phyloP scores from a whole-genome alignment of 2,888 invertebrate species.

The Trachelus troglodyta region DNA sequence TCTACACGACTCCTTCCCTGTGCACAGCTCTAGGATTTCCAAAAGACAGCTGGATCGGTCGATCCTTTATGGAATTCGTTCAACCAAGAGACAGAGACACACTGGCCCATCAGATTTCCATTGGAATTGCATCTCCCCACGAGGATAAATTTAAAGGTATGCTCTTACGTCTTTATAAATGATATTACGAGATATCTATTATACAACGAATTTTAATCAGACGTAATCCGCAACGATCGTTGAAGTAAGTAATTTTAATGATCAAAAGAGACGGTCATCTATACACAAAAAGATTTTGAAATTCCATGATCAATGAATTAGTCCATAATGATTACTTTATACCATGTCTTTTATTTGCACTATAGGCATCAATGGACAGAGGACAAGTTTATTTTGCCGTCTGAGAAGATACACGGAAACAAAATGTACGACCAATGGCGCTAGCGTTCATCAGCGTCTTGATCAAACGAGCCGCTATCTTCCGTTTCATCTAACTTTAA shows the following conservation, averaged over 20 bases:
- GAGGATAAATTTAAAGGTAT: constrained; percentile 62
- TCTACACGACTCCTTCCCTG: constrained; percentile 79
- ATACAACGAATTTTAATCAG: background rate
- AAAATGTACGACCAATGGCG: constrained; percentile 20
- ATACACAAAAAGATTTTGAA: background rate
- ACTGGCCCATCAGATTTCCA: constrained; percentile 82
- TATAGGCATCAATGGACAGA: constrained; percentile 36
- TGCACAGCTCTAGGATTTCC: constrained; percentile 81
- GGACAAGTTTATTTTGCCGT: constrained; percentile 71
- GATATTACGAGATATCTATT: background rate
- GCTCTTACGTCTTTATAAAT: background rate
- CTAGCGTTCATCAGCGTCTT: constrained; percentile 61
- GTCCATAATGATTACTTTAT: background rate
- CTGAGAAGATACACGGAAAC: constrained; percentile 75
- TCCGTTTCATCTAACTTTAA: constrained; percentile 79
- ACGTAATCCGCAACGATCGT: background rate
- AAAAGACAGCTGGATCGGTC: constrained; percentile 86
- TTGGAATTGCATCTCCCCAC: constrained; percentile 73
- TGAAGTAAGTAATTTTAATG: background rate
- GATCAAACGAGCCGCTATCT: constrained; percentile 73
- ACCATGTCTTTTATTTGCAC: background rate
- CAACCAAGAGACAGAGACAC: constrained; percentile 81
- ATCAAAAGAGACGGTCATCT: background rate
- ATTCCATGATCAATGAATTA: background rate
- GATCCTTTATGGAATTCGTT: constrained; percentile 88